A percentile compares a stretch with the other conserved stretches of the same genome.
Evolutionary conservation across 1,140 invertebrate species (phyloP).

Genomic region (Prorops nasuta): DNA sequence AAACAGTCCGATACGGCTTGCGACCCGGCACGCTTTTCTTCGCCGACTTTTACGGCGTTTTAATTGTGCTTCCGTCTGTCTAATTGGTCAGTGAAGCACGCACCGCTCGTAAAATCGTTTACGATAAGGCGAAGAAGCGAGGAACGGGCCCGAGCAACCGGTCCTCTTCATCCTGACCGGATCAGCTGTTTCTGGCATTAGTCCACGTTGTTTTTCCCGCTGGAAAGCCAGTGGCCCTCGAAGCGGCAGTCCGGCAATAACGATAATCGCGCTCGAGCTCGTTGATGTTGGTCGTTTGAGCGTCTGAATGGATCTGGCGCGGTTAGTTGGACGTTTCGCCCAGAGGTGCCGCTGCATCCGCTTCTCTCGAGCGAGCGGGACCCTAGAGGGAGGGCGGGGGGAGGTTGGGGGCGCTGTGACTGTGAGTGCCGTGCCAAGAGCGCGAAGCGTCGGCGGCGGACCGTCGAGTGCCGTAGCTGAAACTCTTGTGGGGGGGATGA

Average conservation of each 20-base stretch:
- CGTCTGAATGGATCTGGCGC: conserved; percentile 51
- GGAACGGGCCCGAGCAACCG: too few species aligned
- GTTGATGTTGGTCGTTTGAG: conserved; percentile 54
- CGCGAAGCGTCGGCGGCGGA: conserved; percentile 7
- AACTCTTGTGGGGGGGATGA: conserved; percentile 29
- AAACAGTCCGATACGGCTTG: conserved; percentile 49
- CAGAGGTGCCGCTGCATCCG: conserved; percentile 51
- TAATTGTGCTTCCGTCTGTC: conserved; percentile 48
- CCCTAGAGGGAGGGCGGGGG: not conserved
- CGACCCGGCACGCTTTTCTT: conserved; percentile 25
- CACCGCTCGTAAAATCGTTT: conserved; percentile 45
- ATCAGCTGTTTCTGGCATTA: too few species aligned
- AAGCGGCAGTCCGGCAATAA: too few species aligned
- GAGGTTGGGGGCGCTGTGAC: conserved; percentile 24
- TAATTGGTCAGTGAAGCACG: conserved; percentile 50
- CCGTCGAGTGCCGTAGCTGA: conserved; percentile 7
- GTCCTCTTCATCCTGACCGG: too few species aligned
- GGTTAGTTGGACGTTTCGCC: conserved; percentile 36
- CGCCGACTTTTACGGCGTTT: conserved; percentile 48
- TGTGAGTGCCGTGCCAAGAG: not conserved
- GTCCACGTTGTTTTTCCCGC: too few species aligned
- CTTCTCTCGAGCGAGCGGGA: conserved; percentile 14
- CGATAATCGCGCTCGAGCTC: conserved; percentile 30
- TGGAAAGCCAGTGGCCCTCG: too few species aligned
- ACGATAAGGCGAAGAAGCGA: too few species aligned